A percentile compares a stretch with the other conserved stretches of the same genome.
These are phyloP conservation scores for Chroicocephalus ridibundus DNA, from an alignment of 2,113 vertebrate genomes.

Conservation along the genomic window DNA sequence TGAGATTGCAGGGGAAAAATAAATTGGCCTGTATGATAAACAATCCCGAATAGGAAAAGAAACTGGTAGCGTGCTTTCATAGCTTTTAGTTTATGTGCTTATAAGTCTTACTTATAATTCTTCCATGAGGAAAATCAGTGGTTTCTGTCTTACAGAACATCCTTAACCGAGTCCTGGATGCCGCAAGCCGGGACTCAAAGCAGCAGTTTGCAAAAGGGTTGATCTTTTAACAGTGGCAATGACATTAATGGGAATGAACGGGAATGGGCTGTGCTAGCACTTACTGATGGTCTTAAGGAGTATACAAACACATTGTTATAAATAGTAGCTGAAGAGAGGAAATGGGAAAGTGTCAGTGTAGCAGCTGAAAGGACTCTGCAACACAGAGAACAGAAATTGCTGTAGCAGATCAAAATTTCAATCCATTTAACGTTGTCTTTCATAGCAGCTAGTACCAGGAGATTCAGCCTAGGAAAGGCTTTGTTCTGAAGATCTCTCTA, in stretches of 20 bases:
- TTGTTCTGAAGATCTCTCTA: background rate
- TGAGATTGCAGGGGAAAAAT: rapidly evolving
- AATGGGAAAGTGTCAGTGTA: background rate
- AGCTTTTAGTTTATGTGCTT: background rate
- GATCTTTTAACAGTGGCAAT: background rate
- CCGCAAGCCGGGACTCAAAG: background rate
- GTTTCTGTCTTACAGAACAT: background rate
- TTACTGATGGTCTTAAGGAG: background rate
- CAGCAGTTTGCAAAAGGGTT: background rate
- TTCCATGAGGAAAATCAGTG: background rate
- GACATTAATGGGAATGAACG: background rate
- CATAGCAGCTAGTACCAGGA: background rate
- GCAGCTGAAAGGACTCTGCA: background rate
- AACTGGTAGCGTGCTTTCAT: background rate
- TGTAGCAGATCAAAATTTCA: background rate
- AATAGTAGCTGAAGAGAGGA: background rate
- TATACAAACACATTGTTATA: background rate
- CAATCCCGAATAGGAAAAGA: background rate
- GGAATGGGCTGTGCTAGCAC: background rate
- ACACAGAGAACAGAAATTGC: background rate
- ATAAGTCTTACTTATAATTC: background rate
- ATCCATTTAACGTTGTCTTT: background rate
- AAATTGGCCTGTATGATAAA: background rate
- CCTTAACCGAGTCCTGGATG: background rate
- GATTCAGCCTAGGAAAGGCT: background rate